Base-by-base conservation (phyloP, 2,888 invertebrate species). In the Omphaloscelis lunosa region DNA sequence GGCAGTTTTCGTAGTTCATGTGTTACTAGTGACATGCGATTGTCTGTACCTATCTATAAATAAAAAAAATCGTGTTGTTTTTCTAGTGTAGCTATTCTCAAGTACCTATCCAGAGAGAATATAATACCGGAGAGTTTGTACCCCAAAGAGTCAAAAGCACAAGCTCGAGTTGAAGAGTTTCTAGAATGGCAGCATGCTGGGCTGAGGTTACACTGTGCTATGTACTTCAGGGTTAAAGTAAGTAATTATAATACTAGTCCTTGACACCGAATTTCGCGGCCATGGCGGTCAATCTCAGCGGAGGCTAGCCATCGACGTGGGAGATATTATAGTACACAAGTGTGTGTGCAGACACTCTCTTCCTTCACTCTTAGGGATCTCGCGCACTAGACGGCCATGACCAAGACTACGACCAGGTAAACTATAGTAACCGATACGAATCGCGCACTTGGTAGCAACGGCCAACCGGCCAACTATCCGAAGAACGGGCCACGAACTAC, bases 111-210 rank as follows among this genome's bases (percentile, higher is more conserved):
- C 5, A 94, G 97, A 72, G 97, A 98, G 90, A 95, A 95, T 78
- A 89, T 97, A 6, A 93, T 97, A 59, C 95, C 96, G 11, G 97
- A 97, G 62, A 97, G 97, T 83, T 97, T 98, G 97, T 98, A 98
- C 89, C 98, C 98, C 0, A 95, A 93, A 76, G 97, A 98, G 66
- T 95, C 96, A 0, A 95, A 97, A 88, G 89, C 93, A 65, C 97
- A 97, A 91, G 98, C 98, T 0, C 94, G 96, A 82, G 97, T 98
- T 8, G 98, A 98, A 83, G 98, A 98, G 92, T 98, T 97, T 91
- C 94, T 98, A 80, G 97, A 98, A 90, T 98, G 98, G 98, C 98
- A 98, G 82, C 98, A 98, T 89, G 89, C 97, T 51, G 98, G 98
- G 71, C 95, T 97, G 2, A 94, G 98, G 85, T 87, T 97, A 8